Percentiles rank a stretch among this genome's conserved stretches.
These are phyloP conservation scores for Pseudotriccus pelzelni DNA, from an alignment of 2,797 vertebrate species.

Conservation along the genomic window DNA sequence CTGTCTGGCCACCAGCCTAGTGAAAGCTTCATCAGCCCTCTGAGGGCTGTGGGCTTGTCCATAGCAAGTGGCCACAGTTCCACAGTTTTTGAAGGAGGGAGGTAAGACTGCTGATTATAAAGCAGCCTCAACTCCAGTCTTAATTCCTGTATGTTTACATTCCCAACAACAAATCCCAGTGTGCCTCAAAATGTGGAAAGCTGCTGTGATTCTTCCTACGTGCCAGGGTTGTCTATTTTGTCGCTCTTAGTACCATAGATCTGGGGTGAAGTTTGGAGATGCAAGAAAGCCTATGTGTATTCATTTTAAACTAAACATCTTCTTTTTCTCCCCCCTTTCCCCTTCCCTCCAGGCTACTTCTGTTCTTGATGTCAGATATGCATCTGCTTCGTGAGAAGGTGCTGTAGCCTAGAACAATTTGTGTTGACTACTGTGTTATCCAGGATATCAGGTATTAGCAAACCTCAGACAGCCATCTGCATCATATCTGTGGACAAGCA, in stretches of 20 bases:
- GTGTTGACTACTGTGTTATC: slow-evolving; percentile 77
- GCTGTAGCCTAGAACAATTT: slow-evolving; percentile 74
- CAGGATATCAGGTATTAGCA: slow-evolving; percentile 79
- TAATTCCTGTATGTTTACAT: neutral
- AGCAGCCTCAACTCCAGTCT: neutral
- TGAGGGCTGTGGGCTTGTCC: neutral
- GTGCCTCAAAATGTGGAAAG: neutral
- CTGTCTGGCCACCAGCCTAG: neutral
- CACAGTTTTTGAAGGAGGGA: neutral
- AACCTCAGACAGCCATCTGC: slow-evolving; percentile 80
- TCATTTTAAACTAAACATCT: slow-evolving; percentile 16
- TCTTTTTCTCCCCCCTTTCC: neutral
- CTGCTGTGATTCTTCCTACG: neutral
- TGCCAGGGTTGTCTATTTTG: neutral
- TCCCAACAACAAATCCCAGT: neutral
- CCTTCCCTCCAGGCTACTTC: slow-evolving; percentile 76
- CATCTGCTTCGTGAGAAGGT: slow-evolving; percentile 80
- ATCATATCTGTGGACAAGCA: slow-evolving; percentile 83
- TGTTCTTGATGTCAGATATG: slow-evolving; percentile 81
- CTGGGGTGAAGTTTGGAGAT: neutral
- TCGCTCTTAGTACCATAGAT: neutral
- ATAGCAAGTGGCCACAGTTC: neutral
- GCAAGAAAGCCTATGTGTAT: neutral
- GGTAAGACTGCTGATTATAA: neutral
- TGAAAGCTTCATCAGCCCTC: neutral